Evolutionary conservation across 2,797 vertebrate species (phyloP).

Genomic region (Ctenopoma kingsleyae): DNA sequence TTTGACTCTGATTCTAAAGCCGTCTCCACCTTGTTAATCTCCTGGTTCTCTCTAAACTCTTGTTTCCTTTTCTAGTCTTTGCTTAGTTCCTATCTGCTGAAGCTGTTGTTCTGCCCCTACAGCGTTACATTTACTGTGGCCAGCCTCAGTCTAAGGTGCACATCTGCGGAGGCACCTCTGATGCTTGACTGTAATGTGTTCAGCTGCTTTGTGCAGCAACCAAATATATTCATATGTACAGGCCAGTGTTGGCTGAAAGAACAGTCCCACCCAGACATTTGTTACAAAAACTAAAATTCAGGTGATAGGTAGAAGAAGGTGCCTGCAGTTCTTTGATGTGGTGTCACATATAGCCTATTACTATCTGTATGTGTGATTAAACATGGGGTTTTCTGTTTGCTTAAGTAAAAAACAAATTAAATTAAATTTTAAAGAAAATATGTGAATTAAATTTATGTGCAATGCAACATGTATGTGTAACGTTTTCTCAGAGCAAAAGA

Average conservation of each 20-base stretch:
- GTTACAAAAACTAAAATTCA: too few relatives aligned
- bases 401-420: too few relatives aligned
- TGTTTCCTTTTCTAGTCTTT: background rate
- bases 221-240: background rate
- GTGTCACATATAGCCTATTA: too few relatives aligned
- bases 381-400: background rate
- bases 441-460: background rate
- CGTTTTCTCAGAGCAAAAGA: background rate
- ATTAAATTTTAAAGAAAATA: background rate
- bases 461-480: background rate
- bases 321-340: background rate
- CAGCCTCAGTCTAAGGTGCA: conserved; percentile 4
- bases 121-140: background rate
- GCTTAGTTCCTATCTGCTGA: background rate
- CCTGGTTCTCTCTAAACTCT: conserved; percentile 14
- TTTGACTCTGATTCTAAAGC: conserved; percentile 6
- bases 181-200: background rate
- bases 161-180: background rate
- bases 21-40: conserved; percentile 13
- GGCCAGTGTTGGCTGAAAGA: background rate
- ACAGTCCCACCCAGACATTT: background rate
- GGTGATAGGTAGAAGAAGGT: background rate
- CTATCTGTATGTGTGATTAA: background rate
- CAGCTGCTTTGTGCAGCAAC: background rate
- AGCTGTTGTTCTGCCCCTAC: background rate